These are phyloP conservation scores for Abrostola triplasia DNA, from an alignment of 2,888 invertebrate species.

Conservation along the genomic window DNA sequence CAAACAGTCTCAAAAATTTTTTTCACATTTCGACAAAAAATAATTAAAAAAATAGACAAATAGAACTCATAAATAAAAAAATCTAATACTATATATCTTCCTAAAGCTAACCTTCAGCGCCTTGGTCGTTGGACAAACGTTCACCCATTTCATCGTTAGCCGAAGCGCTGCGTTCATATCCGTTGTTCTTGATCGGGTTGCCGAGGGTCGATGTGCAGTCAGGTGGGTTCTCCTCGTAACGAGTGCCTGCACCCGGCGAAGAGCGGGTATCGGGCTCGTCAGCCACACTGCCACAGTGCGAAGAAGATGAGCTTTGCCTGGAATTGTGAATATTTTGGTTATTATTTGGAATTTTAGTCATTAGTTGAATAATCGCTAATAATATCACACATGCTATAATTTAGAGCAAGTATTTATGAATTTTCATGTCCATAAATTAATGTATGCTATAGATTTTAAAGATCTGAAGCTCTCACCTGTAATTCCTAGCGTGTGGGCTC, in stretches of 20 bases:
- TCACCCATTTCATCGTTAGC: conserved; percentile 82
- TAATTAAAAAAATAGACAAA: no score
- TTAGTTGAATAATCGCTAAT: no score
- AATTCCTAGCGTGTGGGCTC: conserved; percentile 88
- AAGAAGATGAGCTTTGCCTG: conserved; percentile 86
- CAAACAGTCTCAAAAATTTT: no score
- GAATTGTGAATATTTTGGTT: conserved; percentile 52
- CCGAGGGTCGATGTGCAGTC: conserved; percentile 85
- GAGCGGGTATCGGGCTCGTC: conserved; percentile 87
- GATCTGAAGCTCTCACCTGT: conserved; percentile 67
- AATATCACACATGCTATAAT: no score
- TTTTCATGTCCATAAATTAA: background rate
- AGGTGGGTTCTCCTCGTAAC: conserved; percentile 82
- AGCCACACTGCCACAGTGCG: conserved; percentile 85
- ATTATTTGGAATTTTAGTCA: no score
- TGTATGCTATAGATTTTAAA: background rate
- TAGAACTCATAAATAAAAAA: conserved; percentile 39
- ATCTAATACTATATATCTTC: conserved; percentile 21
- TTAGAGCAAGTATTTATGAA: background rate
- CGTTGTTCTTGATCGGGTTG: conserved; percentile 86
- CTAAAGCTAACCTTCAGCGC: conserved; percentile 82
- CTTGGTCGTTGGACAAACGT: conserved; percentile 85
- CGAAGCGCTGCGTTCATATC: conserved; percentile 84
- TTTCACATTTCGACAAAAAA: no score
- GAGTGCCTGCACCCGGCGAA: conserved; percentile 83